These are phyloP conservation scores for Capitulum mitella DNA, from an alignment of 2,888 invertebrate genomes.

Conservation along the genomic window DNA sequence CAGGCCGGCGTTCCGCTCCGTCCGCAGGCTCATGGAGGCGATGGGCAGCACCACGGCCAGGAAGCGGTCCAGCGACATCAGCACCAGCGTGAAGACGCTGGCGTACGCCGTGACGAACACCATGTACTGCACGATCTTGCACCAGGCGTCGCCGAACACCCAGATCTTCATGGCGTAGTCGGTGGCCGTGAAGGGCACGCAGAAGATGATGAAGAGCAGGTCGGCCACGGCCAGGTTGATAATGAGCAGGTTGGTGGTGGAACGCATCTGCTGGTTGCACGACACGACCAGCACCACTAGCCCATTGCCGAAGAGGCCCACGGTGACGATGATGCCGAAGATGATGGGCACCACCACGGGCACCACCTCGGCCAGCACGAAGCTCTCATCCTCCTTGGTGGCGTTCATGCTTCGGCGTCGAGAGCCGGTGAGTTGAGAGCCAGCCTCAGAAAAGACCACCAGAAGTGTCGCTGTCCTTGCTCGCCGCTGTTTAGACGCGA, in stretches of 20 bases:
- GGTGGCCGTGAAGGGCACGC: constrained; percentile 53
- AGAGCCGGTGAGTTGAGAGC: too few species aligned
- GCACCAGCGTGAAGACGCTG: constrained; percentile 84
- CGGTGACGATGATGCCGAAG: constrained; percentile 48
- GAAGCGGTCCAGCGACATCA: constrained; percentile 85
- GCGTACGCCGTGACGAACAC: constrained; percentile 88
- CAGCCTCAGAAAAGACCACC: too few species aligned
- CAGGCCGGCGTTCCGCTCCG: constrained; percentile 68
- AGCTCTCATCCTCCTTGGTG: neutral
- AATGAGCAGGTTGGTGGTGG: constrained; percentile 52
- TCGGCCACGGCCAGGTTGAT: constrained; percentile 45
- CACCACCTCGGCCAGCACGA: constrained; percentile 34
- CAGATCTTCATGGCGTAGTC: constrained; percentile 79
- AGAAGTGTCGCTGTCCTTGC: too few species aligned
- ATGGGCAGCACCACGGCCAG: constrained; percentile 91
- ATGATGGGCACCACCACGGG: constrained; percentile 42
- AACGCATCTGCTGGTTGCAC: constrained; percentile 50
- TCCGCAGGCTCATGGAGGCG: constrained; percentile 73
- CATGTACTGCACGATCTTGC: constrained; percentile 82
- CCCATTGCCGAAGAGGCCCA: constrained; percentile 51
- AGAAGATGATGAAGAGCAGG: constrained; percentile 51
- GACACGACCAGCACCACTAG: constrained; percentile 51
- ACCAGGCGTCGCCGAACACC: constrained; percentile 86
- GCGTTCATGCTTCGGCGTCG: too few species aligned
- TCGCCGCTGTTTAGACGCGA: too few species aligned